Evolutionary conservation across 1,140 invertebrate species (phyloP), one percentile per base, ranked within the genome.

Genomic region (Microplitis demolitor): DNA sequence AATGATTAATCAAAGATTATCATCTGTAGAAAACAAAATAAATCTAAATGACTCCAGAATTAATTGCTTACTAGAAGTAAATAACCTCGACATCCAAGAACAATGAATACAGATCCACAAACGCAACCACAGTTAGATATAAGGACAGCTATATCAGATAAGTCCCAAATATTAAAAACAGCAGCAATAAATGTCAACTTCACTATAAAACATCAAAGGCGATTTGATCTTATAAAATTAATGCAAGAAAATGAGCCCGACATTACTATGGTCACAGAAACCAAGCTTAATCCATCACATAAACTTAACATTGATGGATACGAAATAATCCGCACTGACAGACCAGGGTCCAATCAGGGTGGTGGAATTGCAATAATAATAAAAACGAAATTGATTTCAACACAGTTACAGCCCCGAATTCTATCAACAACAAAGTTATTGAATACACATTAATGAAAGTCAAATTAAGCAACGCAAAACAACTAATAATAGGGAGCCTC

Each of bases 361-460:
- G 72, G 66, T 14, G 66, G 72, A 8, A 73, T 66, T 0, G 72
- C 72, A 14, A 69, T 69, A 9, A 6, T 69, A 3, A 62, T 73
- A 51, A 73, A 4, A 58, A 37, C 33, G 8, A 45, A 3, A 9
- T 71, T 4, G 33, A 64, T 11, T 66, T 56, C 3, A 39, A 50
- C 4, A 50, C 6, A 9, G 24, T 66, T n/a, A 39, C 70, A 66
- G 13, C 4, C 34, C 50, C 33, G 1, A 64, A 64, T 34, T 34
- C 61, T 5, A 33, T 3, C 14, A 66, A 64, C 50, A 66, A 66
- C 50, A 51, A 37, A 62, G 9, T 71, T 1, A 24, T 71, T 4
- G 70, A 4, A 77, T 85, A 2, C 84, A 86, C 13, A 82, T 78
- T 1, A 89, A 56, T 71, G 3, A 71, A 71, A 58, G 8, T 86